phyloP scores from a whole-genome alignment of 2,113 vertebrate genomes.

The Thermophis baileyi region DNA sequence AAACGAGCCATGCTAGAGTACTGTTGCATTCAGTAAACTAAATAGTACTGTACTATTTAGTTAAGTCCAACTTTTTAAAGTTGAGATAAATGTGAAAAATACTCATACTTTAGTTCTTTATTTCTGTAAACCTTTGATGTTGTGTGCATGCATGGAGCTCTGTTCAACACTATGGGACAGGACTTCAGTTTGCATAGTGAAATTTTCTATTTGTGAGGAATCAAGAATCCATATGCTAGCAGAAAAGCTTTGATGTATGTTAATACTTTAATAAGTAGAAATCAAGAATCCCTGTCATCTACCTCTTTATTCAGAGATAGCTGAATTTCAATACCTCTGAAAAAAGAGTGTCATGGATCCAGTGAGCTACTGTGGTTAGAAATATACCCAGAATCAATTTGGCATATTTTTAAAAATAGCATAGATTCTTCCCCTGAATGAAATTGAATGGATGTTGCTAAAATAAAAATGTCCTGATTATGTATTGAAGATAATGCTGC shows the following conservation, averaged over 20 bases:
- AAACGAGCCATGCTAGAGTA: background rate
- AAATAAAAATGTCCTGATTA: background rate
- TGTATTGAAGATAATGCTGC: constrained; percentile 1
- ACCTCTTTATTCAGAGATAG: background rate
- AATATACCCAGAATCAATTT: background rate
- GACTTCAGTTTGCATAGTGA: background rate
- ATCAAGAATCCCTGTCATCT: background rate
- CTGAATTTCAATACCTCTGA: background rate
- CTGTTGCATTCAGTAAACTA: background rate
- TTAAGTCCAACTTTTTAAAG: background rate
- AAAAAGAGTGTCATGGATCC: background rate
- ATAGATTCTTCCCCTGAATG: constrained; percentile 16
- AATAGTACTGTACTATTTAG: background rate
- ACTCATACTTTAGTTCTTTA: background rate
- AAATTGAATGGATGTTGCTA: background rate
- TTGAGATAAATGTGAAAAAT: background rate
- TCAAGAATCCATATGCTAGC: background rate
- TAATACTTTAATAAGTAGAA: background rate
- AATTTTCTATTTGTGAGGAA: background rate
- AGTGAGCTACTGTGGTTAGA: background rate
- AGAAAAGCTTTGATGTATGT: background rate
- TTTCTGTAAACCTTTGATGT: background rate
- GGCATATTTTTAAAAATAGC: constrained; percentile 1
- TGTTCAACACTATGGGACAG: background rate
- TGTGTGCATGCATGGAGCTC: background rate